phyloP scores from a whole-genome alignment of 1,140 invertebrate species.

The Drosophila bifasciata region DNA sequence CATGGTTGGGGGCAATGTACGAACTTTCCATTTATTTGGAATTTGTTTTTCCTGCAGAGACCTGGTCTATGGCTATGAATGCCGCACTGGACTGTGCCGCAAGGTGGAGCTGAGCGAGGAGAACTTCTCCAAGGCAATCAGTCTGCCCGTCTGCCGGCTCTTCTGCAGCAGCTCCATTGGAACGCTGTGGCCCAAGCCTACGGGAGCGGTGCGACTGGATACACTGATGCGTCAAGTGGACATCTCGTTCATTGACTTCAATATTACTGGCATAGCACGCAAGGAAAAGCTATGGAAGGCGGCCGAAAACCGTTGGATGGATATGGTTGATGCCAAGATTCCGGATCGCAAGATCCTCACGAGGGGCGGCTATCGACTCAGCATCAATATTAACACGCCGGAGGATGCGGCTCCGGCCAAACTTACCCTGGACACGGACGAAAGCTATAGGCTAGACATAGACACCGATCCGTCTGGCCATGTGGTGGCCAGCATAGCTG shows the following conservation, averaged over 20 bases:
- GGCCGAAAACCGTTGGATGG: slow-evolving; percentile 61
- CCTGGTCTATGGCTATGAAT: slow-evolving; percentile 86
- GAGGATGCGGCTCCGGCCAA: slow-evolving; percentile 42
- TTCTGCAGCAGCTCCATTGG: slow-evolving; percentile 87
- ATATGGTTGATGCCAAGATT: slow-evolving; percentile 58
- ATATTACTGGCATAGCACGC: slow-evolving; percentile 36
- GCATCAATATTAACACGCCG: slow-evolving; percentile 67
- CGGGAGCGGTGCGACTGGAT: slow-evolving; percentile 86
- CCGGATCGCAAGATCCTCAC: slow-evolving; percentile 55
- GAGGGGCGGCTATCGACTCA: slow-evolving; percentile 64
- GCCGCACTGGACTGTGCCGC: slow-evolving; percentile 85
- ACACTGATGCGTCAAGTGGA: slow-evolving; percentile 87
- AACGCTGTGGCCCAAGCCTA: slow-evolving; percentile 90
- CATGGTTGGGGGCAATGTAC: background rate
- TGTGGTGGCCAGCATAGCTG: slow-evolving; percentile 87
- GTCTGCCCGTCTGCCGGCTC: slow-evolving; percentile 87
- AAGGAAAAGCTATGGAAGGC: slow-evolving; percentile 61
- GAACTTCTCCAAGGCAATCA: slow-evolving; percentile 85
- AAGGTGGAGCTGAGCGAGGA: slow-evolving; percentile 85
- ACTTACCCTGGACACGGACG: slow-evolving; percentile 87
- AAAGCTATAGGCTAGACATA: slow-evolving; percentile 88
- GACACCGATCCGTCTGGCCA: slow-evolving; percentile 75
- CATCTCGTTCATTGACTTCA: slow-evolving; percentile 69
- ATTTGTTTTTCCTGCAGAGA: slow-evolving; percentile 40
- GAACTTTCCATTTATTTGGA: slow-evolving; percentile 20